Evolutionary conservation across 2,888 invertebrate genomes (phyloP), one percentile per base, ranked within the genome.

Genomic region (Protonemura montana): DNA sequence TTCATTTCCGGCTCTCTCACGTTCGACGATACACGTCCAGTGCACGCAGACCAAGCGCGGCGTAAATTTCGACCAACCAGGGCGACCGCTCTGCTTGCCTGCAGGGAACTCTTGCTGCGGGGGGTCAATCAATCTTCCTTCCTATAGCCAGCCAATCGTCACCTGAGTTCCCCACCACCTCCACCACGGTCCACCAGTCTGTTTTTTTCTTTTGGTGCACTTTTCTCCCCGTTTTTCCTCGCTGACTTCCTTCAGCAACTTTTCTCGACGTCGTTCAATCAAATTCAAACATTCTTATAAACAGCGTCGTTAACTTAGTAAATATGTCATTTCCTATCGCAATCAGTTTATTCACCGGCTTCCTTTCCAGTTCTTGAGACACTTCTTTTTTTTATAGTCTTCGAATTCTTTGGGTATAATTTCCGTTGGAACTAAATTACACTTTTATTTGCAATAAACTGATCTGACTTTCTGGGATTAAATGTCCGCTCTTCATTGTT

Each of bases 301-400:
- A 81, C 84, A 76, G 84, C 84, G 27, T 84, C 76, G 84, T 76
- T 29, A 84, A 59, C 76, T 84, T 76, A 28, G 84, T 29, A 84
- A 84, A 84, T 84, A 76, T 84, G 84, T 76, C 84, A 76, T 76
- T 76, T 84, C 84, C 76, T 59, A 84, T 84, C 84, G 59, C 84
- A 59, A 84, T 84, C 84, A 76, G 76, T 76, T 59, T 26, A 27
- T 84, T 84, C 26, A 28, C 30, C 28, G 2, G 30, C n/a, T 81
- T 81, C 30, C 81, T 81, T 25, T 78, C 28, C 28, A 28, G 10
- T n/a, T 27, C 26, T 78, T 78, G 78, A 28, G 28, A 78, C 27
- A 27, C 28, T 78, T 78, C 25, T 27, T 28, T 78, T 78, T 35
- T 5, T 78, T 78, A 27, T 78, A 78, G 59, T 59, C 59, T 59